A percentile compares a stretch with the other conserved stretches of the same genome.
Conservation (phyloP, 2,797 vertebrate species). For the Tinamus major region DNA sequence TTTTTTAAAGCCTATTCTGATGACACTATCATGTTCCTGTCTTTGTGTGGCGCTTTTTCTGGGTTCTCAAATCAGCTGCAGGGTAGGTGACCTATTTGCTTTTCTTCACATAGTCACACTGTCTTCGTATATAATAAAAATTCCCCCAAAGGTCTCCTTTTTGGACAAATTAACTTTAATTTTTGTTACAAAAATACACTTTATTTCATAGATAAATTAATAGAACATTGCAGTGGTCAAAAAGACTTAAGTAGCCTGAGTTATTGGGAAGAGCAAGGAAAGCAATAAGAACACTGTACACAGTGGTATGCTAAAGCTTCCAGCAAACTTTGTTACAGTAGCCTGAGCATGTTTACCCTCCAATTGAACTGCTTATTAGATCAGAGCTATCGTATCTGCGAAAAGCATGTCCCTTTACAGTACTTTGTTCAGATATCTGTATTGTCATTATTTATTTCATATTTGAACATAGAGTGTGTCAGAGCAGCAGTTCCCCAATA, state of each 20-base stretch:
- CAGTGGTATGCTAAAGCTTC: background rate
- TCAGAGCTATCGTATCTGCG: background rate
- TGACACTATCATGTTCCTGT: background rate
- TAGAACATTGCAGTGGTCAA: background rate
- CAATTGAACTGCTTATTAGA: conserved; percentile 25
- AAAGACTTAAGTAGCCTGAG: background rate
- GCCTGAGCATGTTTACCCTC: background rate
- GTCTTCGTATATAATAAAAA: background rate
- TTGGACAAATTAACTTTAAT: background rate
- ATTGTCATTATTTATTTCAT: background rate
- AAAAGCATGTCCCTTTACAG: conserved; percentile 16
- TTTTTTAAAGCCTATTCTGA: background rate
- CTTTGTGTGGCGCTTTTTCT: conserved; percentile 13
- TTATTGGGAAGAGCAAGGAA: background rate
- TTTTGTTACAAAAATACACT: background rate
- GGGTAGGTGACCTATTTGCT: background rate
- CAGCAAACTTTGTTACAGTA: background rate
- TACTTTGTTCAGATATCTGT: background rate
- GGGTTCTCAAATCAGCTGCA: background rate
- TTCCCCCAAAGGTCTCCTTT: background rate
- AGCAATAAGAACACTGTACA: background rate
- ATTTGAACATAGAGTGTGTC: background rate
- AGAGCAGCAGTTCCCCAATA: background rate
- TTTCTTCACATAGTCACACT: background rate
- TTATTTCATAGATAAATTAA: background rate